A percentile compares a stretch with the other conserved stretches of the same genome.
phyloP scores from a whole-genome alignment of 2,888 invertebrate genomes.

The Ochlodes sylvanus region DNA sequence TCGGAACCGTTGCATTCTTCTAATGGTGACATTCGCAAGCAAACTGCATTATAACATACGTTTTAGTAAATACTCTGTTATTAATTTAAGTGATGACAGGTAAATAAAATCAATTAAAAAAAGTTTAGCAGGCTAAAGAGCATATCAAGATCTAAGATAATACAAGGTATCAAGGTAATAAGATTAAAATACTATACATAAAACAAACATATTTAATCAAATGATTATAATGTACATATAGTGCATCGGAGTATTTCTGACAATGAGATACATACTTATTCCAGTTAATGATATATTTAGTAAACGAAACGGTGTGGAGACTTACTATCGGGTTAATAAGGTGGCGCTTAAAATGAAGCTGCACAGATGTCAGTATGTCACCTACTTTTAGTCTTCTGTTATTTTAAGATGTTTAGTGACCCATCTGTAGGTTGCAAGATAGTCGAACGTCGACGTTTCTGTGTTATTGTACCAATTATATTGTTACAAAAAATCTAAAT shows the following conservation, averaged over 20 bases:
- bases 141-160: conserved; percentile 1
- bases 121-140: background rate
- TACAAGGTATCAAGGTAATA: conserved; percentile 1
- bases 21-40: conserved; percentile 50
- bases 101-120: background rate
- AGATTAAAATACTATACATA: background rate
- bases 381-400: no score
- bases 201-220: background rate
- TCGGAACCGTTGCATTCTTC: conserved; percentile 49
- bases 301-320: no score
- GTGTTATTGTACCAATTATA: no score
- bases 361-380: no score
- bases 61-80: background rate
- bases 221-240: background rate
- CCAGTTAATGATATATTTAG: no score
- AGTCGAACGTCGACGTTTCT: no score
- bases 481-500: no score
- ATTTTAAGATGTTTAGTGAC: no score
- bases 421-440: no score
- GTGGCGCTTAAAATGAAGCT: no score
- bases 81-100: background rate
- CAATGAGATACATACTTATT: no score
- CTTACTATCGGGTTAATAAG: no score
- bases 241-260: background rate
- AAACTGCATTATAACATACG: conserved; percentile 52